Evolutionary conservation across 2,113 vertebrate genomes (phyloP).

Genomic region (Motacilla alba): DNA sequence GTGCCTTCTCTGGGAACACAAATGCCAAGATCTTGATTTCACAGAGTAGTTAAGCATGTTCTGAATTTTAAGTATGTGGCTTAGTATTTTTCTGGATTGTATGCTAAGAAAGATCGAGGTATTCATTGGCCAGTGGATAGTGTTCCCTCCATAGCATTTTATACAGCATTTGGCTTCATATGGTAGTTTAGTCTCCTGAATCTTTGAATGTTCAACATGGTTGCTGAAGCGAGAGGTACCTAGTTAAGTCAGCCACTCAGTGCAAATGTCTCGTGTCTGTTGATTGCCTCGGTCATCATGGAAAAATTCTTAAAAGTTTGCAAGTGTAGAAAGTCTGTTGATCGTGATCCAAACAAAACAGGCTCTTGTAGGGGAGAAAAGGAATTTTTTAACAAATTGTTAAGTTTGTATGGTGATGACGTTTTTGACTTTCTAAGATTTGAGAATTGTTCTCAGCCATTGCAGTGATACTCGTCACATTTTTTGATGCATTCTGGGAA

Average conservation of each 20-base stretch:
- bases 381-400: neutral
- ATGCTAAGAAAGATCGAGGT: neutral
- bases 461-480: neutral
- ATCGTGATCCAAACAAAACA: neutral
- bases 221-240: neutral
- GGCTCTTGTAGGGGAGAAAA: neutral
- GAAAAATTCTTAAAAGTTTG: neutral
- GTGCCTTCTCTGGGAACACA: neutral
- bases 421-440: neutral
- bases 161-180: neutral
- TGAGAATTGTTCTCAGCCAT: neutral
- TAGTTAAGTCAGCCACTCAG: neutral
- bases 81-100: neutral
- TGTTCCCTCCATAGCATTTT: neutral
- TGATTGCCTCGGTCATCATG: neutral
- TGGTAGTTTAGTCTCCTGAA: neutral
- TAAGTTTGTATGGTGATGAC: neutral
- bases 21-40: neutral
- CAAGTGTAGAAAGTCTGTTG: neutral
- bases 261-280: neutral
- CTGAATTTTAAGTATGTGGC: neutral
- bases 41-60: neutral
- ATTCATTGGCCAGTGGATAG: neutral
- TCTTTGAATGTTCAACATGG: neutral
- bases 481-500: neutral